Base-by-base conservation (phyloP, 2,888 invertebrate genomes). In the Julus scandinavius region DNA sequence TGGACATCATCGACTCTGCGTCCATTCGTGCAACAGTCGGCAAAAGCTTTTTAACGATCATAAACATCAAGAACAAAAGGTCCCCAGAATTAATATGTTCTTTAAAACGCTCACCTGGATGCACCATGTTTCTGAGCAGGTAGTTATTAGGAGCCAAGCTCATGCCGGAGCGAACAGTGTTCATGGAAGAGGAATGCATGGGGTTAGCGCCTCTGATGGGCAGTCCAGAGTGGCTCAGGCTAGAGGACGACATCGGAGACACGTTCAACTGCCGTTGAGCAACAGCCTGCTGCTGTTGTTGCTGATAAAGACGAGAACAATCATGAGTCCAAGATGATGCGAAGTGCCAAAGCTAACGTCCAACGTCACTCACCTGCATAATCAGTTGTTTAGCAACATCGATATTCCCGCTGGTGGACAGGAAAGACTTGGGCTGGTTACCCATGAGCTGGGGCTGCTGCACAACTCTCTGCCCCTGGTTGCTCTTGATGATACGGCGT, bases 401-500 rank as follows among this genome's bases (percentile, higher is more conserved):
- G 3, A 87, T 4, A 41, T 72, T 85, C n/a, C 20, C 80, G 5
- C 72, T 17, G 2, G 63, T 45, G 2, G 58, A 13, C 45, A 87
- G 45, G n/a, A 58, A 87, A 41, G 63, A 3, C 72, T 87, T 87
- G 13, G 29, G 17, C 29, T 87, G 87, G 20, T 80, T 87, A 13
- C 45, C 85, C 45, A 40, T 45, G 13, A 87, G 45, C 87, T 41
- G 87, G 0, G 45, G 15, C 41, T 80, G 87, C 11, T 38, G 45
- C 7, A 20, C 41, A 2, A 72, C 80, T 29, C 87, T 38, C 80
- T 87, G 87, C 1, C 17, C 45, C n/a, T 88, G 88, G 80, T 80
- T 88, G 58, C 88, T 87, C 80, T 88, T 88, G 83, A 88, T 87
- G 72, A 88, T 88, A n/a, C 87, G 86, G 0, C 88, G 63, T 29